Evolutionary conservation across 2,888 invertebrate species (phyloP).

Genomic region (Apocheima hispidaria): DNA sequence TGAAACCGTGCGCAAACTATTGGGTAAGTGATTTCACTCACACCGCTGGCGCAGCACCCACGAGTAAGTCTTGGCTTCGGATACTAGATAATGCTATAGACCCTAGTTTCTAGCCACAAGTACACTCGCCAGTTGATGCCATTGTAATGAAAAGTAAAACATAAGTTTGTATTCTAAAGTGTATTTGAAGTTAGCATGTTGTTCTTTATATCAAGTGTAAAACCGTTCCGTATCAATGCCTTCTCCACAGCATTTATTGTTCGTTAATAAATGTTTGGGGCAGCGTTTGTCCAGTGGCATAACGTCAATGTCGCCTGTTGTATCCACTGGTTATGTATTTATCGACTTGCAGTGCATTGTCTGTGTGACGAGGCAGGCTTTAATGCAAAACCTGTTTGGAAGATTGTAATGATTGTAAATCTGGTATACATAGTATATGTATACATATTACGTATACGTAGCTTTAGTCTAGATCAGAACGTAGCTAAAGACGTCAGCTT

Average conservation of each 20-base stretch:
- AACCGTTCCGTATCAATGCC: neutral
- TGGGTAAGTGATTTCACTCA: too few species aligned
- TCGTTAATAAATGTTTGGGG: slow-evolving; percentile 82
- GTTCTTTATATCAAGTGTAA: too few species aligned
- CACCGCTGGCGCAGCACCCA: too few species aligned
- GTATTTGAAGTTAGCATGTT: too few species aligned
- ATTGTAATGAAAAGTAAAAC: too few species aligned
- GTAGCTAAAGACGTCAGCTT: too few species aligned
- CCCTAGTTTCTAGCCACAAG: too few species aligned
- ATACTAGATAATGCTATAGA: too few species aligned
- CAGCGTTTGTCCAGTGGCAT: slow-evolving; percentile 79
- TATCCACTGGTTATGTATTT: slow-evolving; percentile 65
- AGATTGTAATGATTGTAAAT: slow-evolving; percentile 17
- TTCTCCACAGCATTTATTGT: slow-evolving; percentile 55
- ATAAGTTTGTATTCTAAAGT: too few species aligned
- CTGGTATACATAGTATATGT: slow-evolving; percentile 11
- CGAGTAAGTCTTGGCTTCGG: too few species aligned
- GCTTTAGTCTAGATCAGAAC: neutral
- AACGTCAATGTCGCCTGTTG: slow-evolving; percentile 82
- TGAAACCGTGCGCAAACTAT: too few species aligned
- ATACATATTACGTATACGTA: neutral
- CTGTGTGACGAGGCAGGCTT: slow-evolving; percentile 46
- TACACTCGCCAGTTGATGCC: too few species aligned
- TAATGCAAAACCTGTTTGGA: slow-evolving; percentile 34
- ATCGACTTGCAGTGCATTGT: slow-evolving; percentile 48